A percentile compares a stretch with the other conserved stretches of the same genome.
These are phyloP conservation scores for Dunckerocampus dactyliophorus DNA, from an alignment of 2,113 vertebrate genomes.

Conservation along the genomic window DNA sequence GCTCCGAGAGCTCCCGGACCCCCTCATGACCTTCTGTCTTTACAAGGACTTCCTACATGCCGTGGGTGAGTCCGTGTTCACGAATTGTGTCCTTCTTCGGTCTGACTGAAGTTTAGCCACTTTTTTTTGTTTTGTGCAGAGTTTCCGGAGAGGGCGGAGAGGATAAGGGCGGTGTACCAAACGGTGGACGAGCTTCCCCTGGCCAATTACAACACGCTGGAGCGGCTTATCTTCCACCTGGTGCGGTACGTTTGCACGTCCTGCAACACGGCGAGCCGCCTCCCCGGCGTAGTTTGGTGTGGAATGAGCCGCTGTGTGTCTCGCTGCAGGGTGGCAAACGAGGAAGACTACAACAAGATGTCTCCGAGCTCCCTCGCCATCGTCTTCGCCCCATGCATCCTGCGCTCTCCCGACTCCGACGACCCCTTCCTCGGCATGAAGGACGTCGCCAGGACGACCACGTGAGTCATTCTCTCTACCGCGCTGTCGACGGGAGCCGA, in stretches of 20 bases:
- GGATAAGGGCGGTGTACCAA: constrained; percentile 82
- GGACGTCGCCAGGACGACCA: constrained; percentile 88
- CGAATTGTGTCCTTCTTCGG: no score
- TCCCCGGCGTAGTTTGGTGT: neutral
- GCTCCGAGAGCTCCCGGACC: constrained; percentile 91
- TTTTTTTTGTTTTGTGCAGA: constrained; percentile 64
- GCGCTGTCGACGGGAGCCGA: neutral
- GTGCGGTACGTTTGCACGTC: constrained; percentile 76
- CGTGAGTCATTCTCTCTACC: constrained; percentile 71
- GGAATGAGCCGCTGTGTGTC: neutral
- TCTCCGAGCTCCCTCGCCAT: constrained; percentile 86
- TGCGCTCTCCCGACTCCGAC: constrained; percentile 81
- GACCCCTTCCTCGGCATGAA: constrained; percentile 91
- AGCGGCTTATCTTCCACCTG: constrained; percentile 92
- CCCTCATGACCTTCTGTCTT: constrained; percentile 89
- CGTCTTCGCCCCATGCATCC: constrained; percentile 90
- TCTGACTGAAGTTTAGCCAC: neutral
- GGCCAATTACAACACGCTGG: constrained; percentile 82
- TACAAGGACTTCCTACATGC: constrained; percentile 90
- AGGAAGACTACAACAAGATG: constrained; percentile 93
- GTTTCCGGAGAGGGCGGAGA: constrained; percentile 84
- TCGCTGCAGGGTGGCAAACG: constrained; percentile 81
- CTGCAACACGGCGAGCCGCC: neutral
- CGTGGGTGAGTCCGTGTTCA: constrained; percentile 65
- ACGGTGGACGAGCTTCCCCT: constrained; percentile 87